Base-by-base conservation (phyloP, 2,888 invertebrate genomes). In the Eledone cirrhosa region DNA sequence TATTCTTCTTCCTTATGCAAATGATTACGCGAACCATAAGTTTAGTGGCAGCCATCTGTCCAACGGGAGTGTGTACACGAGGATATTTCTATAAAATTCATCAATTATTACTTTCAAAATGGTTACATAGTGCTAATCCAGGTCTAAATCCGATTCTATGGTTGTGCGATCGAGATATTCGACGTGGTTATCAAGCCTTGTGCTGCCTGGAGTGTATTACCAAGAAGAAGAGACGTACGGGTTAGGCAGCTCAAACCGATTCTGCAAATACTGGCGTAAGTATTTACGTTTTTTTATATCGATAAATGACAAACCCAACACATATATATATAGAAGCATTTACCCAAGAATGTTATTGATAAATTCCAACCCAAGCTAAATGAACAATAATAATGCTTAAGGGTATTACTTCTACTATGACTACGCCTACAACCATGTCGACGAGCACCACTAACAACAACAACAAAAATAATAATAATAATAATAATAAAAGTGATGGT, bases 11-110 rank as follows among this genome's bases (percentile, higher is more conserved):
- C 27, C 76, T 76, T 27, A 76, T 76, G 76, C 76, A 76, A 48
- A 76, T 76, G 76, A 76, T 76, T 48, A 76, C 76, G 48, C 76
- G 76, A 48, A 76, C 76, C 41, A 76, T 76, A 76, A 48, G 76
- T 48, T 48, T 76, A 27, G 48, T 76, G 29, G 76, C 48, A 22
- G 29, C 48, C 19, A 76, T 76, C 2, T 76, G 76, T 48, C 76
- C 76, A 27, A 11, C 76, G 16, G 76, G 76, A 48, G 48, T 47
- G 4, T 76, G 76, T 76, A 33, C 48, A 22, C 48, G 48, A 19
- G 48, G 48, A 47, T 48, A 76, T 24, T 27, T 76, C 22, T 48
- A 76, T 19, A 48, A 27, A 33, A 76, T 76, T 29, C 76, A 48
- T 27, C 29, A 48, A 48, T 47, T 27, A 14, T 29, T 76, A 47